Conservation (phyloP, 1,140 invertebrate genomes). For the Condylostylus longicornis region DNA sequence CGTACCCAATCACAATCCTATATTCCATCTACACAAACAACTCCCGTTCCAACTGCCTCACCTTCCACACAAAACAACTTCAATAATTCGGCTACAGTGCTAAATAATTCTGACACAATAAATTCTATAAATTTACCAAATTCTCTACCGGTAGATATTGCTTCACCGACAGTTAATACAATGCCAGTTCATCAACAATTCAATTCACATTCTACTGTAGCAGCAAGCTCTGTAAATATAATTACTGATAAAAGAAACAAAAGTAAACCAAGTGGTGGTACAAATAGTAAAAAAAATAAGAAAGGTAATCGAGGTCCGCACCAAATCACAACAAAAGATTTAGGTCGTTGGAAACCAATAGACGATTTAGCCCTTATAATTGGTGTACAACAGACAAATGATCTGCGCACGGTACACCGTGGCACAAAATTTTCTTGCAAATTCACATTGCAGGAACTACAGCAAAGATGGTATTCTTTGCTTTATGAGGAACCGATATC, state of each 20-base stretch:
- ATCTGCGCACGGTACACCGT: constrained; percentile 70
- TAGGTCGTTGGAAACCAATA: constrained; percentile 91
- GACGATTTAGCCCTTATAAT: constrained; percentile 90
- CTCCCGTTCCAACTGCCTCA: constrained; percentile 29
- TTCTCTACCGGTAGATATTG: no score
- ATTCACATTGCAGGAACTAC: constrained; percentile 85
- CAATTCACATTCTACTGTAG: not conserved
- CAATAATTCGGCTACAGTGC: constrained; percentile 15
- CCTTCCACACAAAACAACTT: constrained; percentile 13
- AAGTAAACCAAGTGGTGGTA: constrained; percentile 17
- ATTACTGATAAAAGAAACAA: constrained; percentile 8
- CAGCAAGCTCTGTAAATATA: not conserved
- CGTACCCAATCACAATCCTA: constrained; percentile 40
- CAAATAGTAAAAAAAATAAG: constrained; percentile 32
- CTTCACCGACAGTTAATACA: no score
- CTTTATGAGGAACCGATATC: constrained; percentile 82
- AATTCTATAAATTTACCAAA: no score
- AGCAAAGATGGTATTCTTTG: constrained; percentile 89
- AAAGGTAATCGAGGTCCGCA: constrained; percentile 45
- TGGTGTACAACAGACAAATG: constrained; percentile 85
- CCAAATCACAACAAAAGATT: constrained; percentile 59
- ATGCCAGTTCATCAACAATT: no score
- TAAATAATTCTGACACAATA: not conserved
- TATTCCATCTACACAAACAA: constrained; percentile 31
- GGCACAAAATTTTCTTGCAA: constrained; percentile 92